Evolutionary conservation across 2,113 vertebrate species (phyloP).

Genomic region (Mesocricetus auratus): DNA sequence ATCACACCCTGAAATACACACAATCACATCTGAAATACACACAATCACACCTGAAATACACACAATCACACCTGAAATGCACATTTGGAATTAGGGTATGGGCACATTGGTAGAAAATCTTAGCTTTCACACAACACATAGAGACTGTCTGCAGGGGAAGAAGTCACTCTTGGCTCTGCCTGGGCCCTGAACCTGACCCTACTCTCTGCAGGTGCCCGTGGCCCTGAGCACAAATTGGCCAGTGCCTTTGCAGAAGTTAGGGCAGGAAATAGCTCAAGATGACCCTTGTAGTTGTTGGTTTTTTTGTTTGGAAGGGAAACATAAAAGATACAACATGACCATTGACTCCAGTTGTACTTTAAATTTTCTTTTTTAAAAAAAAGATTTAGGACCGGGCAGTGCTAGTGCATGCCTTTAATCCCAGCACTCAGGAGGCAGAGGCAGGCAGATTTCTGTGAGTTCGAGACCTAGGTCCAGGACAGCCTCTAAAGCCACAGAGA

Average conservation of each 20-base stretch:
- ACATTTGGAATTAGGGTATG: background rate
- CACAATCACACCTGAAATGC: background rate
- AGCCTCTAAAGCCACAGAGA: too few relatives aligned
- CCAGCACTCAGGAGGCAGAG: too few relatives aligned
- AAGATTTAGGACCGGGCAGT: too few relatives aligned
- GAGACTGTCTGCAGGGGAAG: background rate
- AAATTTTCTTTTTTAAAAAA: background rate
- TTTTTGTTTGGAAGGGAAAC: background rate
- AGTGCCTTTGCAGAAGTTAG: background rate
- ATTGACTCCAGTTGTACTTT: background rate
- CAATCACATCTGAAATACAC: too few relatives aligned
- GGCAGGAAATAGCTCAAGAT: background rate
- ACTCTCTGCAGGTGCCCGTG: background rate
- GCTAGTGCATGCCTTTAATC: too few relatives aligned
- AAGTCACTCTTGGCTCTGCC: background rate
- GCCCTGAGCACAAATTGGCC: background rate
- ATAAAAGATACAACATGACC: background rate
- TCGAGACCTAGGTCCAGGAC: too few relatives aligned
- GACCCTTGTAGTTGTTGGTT: background rate
- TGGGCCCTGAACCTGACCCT: background rate
- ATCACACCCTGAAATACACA: too few relatives aligned
- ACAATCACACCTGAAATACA: too few relatives aligned
- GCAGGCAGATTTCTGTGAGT: too few relatives aligned
- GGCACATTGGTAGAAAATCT: background rate
- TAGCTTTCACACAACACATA: background rate